phyloP scores from a whole-genome alignment of 2,888 invertebrate species.

The Folsomia candida region DNA sequence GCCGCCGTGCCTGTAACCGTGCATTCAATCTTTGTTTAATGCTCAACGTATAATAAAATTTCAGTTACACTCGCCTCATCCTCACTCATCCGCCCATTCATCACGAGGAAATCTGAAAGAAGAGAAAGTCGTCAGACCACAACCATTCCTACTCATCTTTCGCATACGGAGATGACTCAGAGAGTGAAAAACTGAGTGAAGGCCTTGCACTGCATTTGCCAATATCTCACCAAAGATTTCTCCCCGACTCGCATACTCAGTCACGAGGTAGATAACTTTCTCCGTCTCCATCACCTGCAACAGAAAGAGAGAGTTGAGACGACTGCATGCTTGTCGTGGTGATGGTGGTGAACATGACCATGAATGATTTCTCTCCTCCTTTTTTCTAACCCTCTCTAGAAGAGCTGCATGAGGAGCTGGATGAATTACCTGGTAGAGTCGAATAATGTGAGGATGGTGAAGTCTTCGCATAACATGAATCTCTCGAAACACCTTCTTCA shows the following conservation, averaged over 20 bases:
- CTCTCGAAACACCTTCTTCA: slow-evolving; percentile 93
- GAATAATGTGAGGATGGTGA: slow-evolving; percentile 96
- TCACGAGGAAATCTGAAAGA: slow-evolving; percentile 80
- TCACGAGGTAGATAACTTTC: slow-evolving; percentile 96
- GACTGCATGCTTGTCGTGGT: background rate
- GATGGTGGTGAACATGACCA: background rate
- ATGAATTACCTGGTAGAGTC: slow-evolving; percentile 80
- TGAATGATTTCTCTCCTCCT: background rate
- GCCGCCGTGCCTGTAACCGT: too few relatives aligned
- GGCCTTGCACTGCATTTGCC: too few relatives aligned
- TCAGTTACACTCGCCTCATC: too few relatives aligned
- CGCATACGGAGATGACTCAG: too few relatives aligned
- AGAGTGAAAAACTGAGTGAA: too few relatives aligned
- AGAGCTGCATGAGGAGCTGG: slow-evolving; percentile 1
- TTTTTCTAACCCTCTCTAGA: background rate
- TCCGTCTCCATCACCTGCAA: slow-evolving; percentile 96
- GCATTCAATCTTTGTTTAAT: too few relatives aligned
- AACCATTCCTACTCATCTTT: too few relatives aligned
- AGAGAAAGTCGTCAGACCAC: background rate
- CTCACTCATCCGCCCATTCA: slow-evolving; percentile 91
- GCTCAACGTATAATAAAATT: too few relatives aligned
- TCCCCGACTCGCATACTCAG: slow-evolving; percentile 95
- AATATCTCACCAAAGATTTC: slow-evolving; percentile 94
- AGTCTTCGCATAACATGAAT: slow-evolving; percentile 96
- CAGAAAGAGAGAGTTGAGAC: slow-evolving; percentile 6